phyloP scores from a whole-genome alignment of 2,113 vertebrate genomes.

The Eulemur rufifrons region DNA sequence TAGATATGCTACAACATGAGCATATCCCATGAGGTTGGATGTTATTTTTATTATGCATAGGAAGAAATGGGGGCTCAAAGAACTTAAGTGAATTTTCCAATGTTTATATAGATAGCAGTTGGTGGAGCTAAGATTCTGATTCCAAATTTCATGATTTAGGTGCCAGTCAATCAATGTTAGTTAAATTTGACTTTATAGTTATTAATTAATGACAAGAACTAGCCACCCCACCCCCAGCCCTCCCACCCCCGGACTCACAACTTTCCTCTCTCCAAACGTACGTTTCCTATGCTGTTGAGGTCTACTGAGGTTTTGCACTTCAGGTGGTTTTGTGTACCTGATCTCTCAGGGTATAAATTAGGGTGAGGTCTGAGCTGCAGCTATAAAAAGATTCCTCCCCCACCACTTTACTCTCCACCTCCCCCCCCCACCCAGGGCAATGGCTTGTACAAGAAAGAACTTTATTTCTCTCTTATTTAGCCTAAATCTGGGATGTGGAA shows the following conservation, averaged over 20 bases:
- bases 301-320: background rate
- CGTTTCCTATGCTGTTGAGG: background rate
- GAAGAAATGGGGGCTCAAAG: background rate
- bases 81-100: background rate
- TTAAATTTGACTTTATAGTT: constrained; percentile 18
- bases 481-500: background rate
- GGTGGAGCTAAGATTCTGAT: background rate
- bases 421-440: accelerated
- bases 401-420: background rate
- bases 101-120: background rate
- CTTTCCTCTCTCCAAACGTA: background rate
- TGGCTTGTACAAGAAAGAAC: background rate
- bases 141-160: background rate
- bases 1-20: background rate
- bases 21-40: background rate
- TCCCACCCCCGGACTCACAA: background rate
- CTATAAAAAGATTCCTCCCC: background rate
- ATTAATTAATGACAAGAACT: background rate
- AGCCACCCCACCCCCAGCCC: background rate
- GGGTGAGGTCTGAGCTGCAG: background rate
- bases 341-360: background rate
- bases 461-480: background rate
- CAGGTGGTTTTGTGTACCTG: background rate
- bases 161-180: background rate
- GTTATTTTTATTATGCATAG: background rate